Conservation (phyloP, 2,888 invertebrate genomes). For the Nemapogon koenigi region DNA sequence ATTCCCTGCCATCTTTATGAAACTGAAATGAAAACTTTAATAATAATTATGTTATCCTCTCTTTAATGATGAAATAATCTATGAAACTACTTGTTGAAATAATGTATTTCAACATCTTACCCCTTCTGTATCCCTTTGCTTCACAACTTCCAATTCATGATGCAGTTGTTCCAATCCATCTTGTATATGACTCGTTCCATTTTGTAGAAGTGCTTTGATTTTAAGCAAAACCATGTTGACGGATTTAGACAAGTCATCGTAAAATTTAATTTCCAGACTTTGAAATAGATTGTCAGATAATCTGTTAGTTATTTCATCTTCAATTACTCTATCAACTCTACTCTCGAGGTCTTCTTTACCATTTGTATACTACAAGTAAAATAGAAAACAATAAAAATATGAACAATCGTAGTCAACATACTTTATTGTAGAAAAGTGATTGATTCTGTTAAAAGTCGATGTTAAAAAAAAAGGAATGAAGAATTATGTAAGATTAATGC, state of each 20-base stretch:
- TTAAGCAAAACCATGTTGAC: constrained; percentile 46
- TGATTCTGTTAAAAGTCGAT: no score
- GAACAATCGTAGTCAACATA: no score
- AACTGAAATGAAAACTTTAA: no score
- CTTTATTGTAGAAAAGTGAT: no score
- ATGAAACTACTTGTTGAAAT: no score
- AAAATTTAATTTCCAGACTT: constrained; percentile 52
- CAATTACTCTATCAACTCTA: constrained; percentile 44
- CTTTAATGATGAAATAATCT: no score
- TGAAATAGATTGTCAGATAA: constrained; percentile 42
- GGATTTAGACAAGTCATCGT: constrained; percentile 46
- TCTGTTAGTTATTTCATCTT: constrained; percentile 47
- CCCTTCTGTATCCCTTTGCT: constrained; percentile 16
- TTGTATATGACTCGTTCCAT: constrained; percentile 45
- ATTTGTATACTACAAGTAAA: no score
- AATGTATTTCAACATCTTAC: background rate
- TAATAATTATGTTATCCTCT: no score
- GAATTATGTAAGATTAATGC: no score
- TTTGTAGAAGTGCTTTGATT: constrained; percentile 43
- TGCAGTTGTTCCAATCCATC: constrained; percentile 37
- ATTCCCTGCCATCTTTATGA: no score
- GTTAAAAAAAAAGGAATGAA: no score
- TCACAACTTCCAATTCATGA: constrained; percentile 28
- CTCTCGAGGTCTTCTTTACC: constrained; percentile 17
- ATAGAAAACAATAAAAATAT: no score